Evolutionary conservation across 2,113 vertebrate genomes (phyloP).

Genomic region (Nyctereutes procyonoides): DNA sequence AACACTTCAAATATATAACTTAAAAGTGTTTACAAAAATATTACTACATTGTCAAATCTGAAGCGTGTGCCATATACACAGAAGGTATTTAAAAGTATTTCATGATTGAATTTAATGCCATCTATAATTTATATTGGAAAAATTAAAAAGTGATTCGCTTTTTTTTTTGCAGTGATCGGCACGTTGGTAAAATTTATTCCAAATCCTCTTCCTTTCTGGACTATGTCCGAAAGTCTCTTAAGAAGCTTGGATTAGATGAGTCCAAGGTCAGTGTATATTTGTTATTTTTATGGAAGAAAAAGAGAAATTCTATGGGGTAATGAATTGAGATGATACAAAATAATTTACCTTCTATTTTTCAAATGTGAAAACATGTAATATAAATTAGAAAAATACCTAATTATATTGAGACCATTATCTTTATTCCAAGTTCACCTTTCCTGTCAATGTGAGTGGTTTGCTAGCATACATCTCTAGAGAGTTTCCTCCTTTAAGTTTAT

Average conservation of each 20-base stretch:
- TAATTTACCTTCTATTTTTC: slow-evolving; percentile 7
- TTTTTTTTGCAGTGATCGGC: slow-evolving; percentile 90
- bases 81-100: slow-evolving; percentile 46
- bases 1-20: slow-evolving; percentile 3
- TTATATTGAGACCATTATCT: background rate
- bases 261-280: slow-evolving; percentile 87
- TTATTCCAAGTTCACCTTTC: background rate
- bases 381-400: background rate
- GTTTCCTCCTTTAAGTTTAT: background rate
- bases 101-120: slow-evolving; percentile 36
- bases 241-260: slow-evolving; percentile 94
- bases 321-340: slow-evolving; percentile 32
- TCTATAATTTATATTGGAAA: background rate
- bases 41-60: slow-evolving; percentile 19
- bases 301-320: background rate
- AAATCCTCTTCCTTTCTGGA: slow-evolving; percentile 94
- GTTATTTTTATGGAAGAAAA: background rate
- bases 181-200: slow-evolving; percentile 95
- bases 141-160: slow-evolving; percentile 62
- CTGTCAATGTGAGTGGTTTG: background rate
- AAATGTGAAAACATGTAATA: no score
- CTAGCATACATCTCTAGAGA: background rate
- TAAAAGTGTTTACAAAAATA: slow-evolving; percentile 32
- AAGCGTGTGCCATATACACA: background rate
- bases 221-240: slow-evolving; percentile 93